Base-by-base conservation (phyloP, 2,888 invertebrate species). In the Macrophya alboannulata region DNA sequence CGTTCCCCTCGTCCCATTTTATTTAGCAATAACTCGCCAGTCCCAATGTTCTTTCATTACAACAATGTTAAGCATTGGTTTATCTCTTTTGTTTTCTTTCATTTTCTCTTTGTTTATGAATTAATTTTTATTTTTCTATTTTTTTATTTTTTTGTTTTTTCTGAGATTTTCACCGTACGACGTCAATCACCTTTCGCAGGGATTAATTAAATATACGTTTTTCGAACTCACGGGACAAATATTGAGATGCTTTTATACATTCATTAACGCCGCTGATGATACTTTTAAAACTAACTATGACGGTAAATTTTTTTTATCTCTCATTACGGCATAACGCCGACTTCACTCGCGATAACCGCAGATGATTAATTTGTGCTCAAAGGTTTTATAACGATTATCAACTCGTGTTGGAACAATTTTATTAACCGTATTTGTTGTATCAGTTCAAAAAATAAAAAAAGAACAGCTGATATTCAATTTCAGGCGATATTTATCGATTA, bases 251-350 rank as follows among this genome's bases (percentile, higher is more conserved):
- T 37, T 37, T 37, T 17, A 37, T 37, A 17, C 37, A 12, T 17
- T 12, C 0, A 8, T 37, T 37, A 31, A 21, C 17, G 31, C 6
- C 25, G 37, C 37, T 6, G 15, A 12, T 5, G 12, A 37, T 37
- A 68, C 12, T 68, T n/a, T 37, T 6, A 37, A 68, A 4, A 17
- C 25, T 5, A 68, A 68, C 37, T 37, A 68, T 68, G 68, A 74
- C 25, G 25, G 45, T 21, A 45, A 74, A 45, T 45, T n/a, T 74
- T 31, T 74, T 31, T 74, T 74, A 74, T 74, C 72, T 45, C 45
- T 45, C 4, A 74, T 74, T 74, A 74, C 72, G 72, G 21, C 6
- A 45, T 21, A 43, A 40, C 21, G 1, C 12, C 21, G 21, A 40
- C 40, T 21, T 31, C 31, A 6, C 65, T 6, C 45, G n/a, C 68